phyloP scores from a whole-genome alignment of 2,797 vertebrate species.

The Galagoides demidoff region DNA sequence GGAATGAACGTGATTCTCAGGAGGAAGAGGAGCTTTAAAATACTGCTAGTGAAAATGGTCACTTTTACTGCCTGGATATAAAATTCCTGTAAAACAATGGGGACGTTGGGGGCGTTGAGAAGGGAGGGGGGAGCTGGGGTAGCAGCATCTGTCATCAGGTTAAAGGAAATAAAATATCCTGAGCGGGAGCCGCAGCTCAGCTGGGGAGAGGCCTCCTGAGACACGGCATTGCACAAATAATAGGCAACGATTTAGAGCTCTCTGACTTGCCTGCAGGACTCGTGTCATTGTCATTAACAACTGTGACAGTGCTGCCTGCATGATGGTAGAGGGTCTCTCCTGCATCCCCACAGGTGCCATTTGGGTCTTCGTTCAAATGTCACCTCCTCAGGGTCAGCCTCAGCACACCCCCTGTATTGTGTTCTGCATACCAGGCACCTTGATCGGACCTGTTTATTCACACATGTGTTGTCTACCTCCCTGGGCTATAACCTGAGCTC shows the following conservation, averaged over 20 bases:
- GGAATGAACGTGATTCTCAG: not conserved
- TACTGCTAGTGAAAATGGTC: not conserved
- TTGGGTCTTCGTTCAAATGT: not conserved
- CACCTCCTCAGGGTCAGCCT: not conserved
- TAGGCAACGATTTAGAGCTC: not conserved
- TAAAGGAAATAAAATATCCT: not conserved
- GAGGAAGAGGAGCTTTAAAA: not conserved
- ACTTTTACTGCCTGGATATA: not conserved
- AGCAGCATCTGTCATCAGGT: not conserved
- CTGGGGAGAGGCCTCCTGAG: not conserved
- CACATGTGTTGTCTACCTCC: not conserved
- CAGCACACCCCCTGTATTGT: not conserved
- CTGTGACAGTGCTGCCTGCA: accelerated
- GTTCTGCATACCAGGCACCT: accelerated
- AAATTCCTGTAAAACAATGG: not conserved
- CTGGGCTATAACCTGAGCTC: not conserved
- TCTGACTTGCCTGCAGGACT: not conserved
- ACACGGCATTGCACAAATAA: not conserved
- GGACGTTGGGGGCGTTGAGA: not conserved
- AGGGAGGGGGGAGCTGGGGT: not conserved
- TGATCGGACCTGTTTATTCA: not conserved
- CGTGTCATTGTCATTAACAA: not conserved
- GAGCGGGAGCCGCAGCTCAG: not conserved
- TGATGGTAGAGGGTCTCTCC: not conserved
- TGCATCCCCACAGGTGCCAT: not conserved